Conservation (phyloP, 2,797 vertebrate species). For the Sciaenops ocellatus region DNA sequence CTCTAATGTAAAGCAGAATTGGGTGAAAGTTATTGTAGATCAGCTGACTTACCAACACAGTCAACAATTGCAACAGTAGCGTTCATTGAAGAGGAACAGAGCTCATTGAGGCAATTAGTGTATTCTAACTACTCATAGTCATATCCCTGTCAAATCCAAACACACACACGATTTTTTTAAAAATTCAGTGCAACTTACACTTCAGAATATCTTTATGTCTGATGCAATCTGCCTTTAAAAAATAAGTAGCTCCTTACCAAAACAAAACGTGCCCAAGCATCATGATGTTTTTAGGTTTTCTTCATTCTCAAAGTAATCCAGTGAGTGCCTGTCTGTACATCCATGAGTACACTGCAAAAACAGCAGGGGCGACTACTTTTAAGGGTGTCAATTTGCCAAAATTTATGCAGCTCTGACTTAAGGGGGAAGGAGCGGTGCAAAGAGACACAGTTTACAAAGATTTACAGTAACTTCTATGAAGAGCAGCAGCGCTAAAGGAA, state of each 20-base stretch:
- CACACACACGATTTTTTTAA: neutral
- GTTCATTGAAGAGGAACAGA: no score
- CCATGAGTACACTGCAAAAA: neutral
- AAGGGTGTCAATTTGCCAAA: neutral
- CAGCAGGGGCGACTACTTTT: neutral
- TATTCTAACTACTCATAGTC: neutral
- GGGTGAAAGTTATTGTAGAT: no score
- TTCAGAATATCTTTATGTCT: neutral
- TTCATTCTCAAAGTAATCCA: neutral
- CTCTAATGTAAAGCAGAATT: neutral
- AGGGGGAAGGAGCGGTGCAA: no score
- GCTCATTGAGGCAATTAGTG: neutral
- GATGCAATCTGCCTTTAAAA: neutral
- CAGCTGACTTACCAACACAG: neutral
- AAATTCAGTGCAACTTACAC: neutral
- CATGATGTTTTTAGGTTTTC: neutral
- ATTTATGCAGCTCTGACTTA: neutral
- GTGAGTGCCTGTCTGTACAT: no score
- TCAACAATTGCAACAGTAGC: neutral
- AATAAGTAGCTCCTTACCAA: no score
- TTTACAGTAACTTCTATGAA: neutral
- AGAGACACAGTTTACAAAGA: no score
- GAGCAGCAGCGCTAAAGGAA: conserved; percentile 15
- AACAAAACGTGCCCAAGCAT: no score
- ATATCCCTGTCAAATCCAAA: neutral